These are phyloP conservation scores for Brachylomia viminalis DNA, from an alignment of 2,888 invertebrate species.

Conservation along the genomic window DNA sequence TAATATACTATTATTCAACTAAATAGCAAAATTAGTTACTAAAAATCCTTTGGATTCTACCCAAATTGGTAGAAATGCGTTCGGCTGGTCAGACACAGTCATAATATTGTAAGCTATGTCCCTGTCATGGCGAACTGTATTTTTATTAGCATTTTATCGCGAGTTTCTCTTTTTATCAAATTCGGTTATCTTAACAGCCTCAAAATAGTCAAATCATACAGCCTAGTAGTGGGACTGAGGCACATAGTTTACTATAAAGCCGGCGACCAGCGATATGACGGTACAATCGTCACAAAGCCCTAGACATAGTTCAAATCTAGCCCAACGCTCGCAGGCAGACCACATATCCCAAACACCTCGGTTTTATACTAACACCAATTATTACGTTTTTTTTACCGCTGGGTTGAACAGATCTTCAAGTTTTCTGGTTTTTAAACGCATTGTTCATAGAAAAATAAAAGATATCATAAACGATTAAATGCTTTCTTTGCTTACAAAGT, in stretches of 20 bases:
- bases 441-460: slow-evolving; percentile 46
- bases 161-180: slow-evolving; percentile 10
- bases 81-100: slow-evolving; percentile 60
- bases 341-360: slow-evolving; percentile 89
- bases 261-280: slow-evolving; percentile 63
- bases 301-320: slow-evolving; percentile 76
- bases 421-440: slow-evolving; percentile 46
- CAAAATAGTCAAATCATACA: slow-evolving; percentile 15
- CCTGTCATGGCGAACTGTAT: slow-evolving; percentile 28
- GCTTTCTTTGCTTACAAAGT: slow-evolving; percentile 34
- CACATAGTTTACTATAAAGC: slow-evolving; percentile 54
- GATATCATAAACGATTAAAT: slow-evolving; percentile 44
- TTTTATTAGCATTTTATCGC: not conserved
- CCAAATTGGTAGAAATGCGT: slow-evolving; percentile 61
- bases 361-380: slow-evolving; percentile 86
- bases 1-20: slow-evolving; percentile 66
- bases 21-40: slow-evolving; percentile 70
- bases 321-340: slow-evolving; percentile 82
- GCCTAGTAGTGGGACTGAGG: slow-evolving; percentile 27
- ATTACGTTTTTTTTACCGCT: slow-evolving; percentile 70
- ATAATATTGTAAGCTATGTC: slow-evolving; percentile 44
- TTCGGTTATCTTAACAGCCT: slow-evolving; percentile 21
- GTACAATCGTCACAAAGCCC: slow-evolving; percentile 66
- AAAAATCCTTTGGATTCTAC: slow-evolving; percentile 66
- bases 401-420: slow-evolving; percentile 77